phyloP scores from a whole-genome alignment of 2,888 invertebrate species.

The Tubiluchus corallicola region DNA sequence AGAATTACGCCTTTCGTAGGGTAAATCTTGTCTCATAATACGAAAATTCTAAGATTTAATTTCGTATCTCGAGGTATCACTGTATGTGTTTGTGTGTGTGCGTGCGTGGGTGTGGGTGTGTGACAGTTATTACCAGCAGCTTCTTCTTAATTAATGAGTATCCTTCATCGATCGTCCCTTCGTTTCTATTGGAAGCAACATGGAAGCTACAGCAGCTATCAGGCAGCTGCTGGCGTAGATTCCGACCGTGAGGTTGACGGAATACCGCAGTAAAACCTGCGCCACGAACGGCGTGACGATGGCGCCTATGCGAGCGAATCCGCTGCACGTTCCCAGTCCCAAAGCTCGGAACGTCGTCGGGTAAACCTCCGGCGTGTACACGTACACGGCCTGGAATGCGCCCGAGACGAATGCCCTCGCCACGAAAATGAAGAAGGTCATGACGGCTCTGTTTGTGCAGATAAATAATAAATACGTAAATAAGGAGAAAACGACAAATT shows the following conservation, averaged over 20 bases:
- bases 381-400: conserved; percentile 83
- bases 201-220: conserved; percentile 50
- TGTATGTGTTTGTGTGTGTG: too few species aligned
- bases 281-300: conserved; percentile 87
- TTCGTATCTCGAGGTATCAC: too few species aligned
- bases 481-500: conserved; percentile 63
- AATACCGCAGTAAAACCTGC: conserved; percentile 58
- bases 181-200: conserved; percentile 68
- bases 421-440: conserved; percentile 65
- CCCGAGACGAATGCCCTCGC: conserved; percentile 82
- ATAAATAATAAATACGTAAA: conserved; percentile 46
- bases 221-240: conserved; percentile 58
- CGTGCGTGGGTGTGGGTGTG: too few species aligned
- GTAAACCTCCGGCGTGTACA: conserved; percentile 87
- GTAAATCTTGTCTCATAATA: too few species aligned
- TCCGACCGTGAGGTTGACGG: conserved; percentile 48
- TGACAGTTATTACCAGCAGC: too few species aligned
- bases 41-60: too few species aligned
- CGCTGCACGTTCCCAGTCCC: conserved; percentile 79
- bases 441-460: conserved; percentile 37
- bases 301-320: conserved; percentile 73
- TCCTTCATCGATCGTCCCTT: conserved; percentile 44
- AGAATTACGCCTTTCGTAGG: too few species aligned
- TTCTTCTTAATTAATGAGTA: conserved; percentile 20
- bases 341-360: conserved; percentile 70